Conservation (phyloP, 2,113 vertebrate genomes). For the Cephalophus harveyi region DNA sequence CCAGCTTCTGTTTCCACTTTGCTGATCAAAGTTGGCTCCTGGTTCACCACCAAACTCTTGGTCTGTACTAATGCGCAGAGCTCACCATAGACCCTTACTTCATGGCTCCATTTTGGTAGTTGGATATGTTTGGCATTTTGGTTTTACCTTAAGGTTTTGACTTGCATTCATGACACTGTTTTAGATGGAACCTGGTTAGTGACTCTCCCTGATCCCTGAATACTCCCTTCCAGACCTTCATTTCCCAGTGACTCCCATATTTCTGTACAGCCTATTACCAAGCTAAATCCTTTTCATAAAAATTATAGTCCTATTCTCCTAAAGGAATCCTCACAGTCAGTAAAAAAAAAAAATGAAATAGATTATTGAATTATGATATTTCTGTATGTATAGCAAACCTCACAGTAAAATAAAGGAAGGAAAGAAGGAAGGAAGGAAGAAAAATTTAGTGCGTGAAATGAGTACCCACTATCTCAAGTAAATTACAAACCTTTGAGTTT, state of each 20-base stretch:
- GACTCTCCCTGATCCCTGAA: neutral
- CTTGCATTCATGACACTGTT: neutral
- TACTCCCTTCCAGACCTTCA: neutral
- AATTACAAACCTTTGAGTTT: neutral
- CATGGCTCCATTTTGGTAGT: neutral
- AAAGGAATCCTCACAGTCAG: neutral
- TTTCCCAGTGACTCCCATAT: neutral
- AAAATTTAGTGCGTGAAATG: neutral
- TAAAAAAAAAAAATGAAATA: slow-evolving; percentile 5
- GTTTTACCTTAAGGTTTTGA: neutral
- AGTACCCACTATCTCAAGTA: neutral
- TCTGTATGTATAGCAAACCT: neutral
- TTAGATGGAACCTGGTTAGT: neutral
- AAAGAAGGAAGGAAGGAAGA: neutral
- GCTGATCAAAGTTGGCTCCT: neutral
- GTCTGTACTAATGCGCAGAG: fast-evolving
- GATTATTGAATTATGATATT: neutral
- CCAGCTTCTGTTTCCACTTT: neutral
- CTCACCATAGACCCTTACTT: neutral
- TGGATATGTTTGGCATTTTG: neutral
- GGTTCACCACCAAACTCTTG: neutral
- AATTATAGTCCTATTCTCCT: neutral
- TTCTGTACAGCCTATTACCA: neutral
- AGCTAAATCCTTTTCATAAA: neutral
- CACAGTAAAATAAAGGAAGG: neutral